A percentile compares a stretch with the other conserved stretches of the same genome.
Evolutionary conservation across 1,140 invertebrate species (phyloP).

Genomic region (Listronotus bonariensis): DNA sequence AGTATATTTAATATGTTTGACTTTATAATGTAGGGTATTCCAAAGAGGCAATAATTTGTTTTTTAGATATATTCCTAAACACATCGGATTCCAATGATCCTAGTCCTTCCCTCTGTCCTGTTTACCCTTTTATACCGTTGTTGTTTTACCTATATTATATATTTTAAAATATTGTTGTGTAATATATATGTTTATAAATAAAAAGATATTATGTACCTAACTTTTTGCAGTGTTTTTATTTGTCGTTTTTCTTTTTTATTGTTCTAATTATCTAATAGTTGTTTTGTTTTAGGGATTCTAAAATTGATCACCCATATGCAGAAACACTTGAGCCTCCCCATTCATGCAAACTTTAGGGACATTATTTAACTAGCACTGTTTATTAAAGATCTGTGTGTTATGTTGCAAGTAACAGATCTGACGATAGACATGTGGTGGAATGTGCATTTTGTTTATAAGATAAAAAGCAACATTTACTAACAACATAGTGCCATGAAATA

Average conservation of each 20-base stretch:
- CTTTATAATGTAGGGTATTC: too few species aligned
- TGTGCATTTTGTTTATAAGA: too few species aligned
- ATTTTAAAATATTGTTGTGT: slow-evolving; percentile 5
- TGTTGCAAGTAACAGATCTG: neutral
- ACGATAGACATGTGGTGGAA: too few species aligned
- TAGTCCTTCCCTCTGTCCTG: slow-evolving; percentile 2
- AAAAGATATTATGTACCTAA: slow-evolving; percentile 3
- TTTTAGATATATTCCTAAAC: slow-evolving; percentile 52
- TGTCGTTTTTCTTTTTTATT: slow-evolving; percentile 9
- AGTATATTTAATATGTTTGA: too few species aligned
- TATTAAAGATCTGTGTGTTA: slow-evolving; percentile 5
- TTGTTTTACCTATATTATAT: slow-evolving; percentile 20
- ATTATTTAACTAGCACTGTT: neutral
- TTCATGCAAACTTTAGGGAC: slow-evolving; percentile 36
- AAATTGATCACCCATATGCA: slow-evolving; percentile 30
- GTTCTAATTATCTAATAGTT: slow-evolving; percentile 13
- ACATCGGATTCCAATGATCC: slow-evolving; percentile 44
- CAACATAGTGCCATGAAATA: too few species aligned
- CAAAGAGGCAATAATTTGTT: slow-evolving; percentile 16
- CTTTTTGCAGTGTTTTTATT: slow-evolving; percentile 9
- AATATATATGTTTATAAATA: slow-evolving; percentile 5
- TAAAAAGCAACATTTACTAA: too few species aligned
- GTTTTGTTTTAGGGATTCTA: slow-evolving; percentile 48
- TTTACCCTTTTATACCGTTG: slow-evolving; percentile 3
- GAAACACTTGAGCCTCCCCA: slow-evolving; percentile 26